These are phyloP conservation scores for Clivina fossor DNA, from an alignment of 2,888 invertebrate genomes.

Conservation along the genomic window DNA sequence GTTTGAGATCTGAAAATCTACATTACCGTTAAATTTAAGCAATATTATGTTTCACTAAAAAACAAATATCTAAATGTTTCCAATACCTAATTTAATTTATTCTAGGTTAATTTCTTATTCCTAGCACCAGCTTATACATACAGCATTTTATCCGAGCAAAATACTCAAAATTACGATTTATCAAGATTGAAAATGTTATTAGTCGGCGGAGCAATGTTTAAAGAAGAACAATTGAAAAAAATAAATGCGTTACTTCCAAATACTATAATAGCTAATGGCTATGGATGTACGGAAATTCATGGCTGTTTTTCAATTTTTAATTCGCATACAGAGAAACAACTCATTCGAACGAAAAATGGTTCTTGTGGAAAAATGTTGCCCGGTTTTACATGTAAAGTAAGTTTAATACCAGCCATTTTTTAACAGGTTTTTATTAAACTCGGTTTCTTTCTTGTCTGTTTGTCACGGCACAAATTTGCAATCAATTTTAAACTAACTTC, in stretches of 20 bases:
- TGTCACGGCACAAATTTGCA: too few species aligned
- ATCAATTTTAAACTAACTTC: too few species aligned
- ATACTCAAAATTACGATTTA: conserved; percentile 25
- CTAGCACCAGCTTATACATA: conserved; percentile 35
- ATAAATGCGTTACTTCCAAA: conserved; percentile 28
- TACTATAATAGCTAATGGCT: conserved; percentile 20
- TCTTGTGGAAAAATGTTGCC: conserved; percentile 12
- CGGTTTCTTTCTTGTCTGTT: too few species aligned
- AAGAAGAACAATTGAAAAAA: conserved; percentile 27
- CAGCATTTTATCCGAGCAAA: conserved; percentile 22
- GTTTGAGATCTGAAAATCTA: too few species aligned
- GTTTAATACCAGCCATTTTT: not conserved
- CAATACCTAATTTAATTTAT: too few species aligned
- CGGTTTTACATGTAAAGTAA: conserved; percentile 15
- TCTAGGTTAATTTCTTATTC: conserved; percentile 36
- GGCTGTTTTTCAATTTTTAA: conserved; percentile 19
- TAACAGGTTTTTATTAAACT: too few species aligned
- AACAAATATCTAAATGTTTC: too few species aligned
- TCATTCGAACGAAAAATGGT: not conserved
- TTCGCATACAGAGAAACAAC: not conserved
- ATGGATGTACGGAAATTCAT: conserved; percentile 37
- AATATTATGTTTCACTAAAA: too few species aligned
- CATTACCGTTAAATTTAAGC: too few species aligned
- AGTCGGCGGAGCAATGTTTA: conserved; percentile 33
- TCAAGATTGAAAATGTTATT: conserved; percentile 25